phyloP scores from a whole-genome alignment of 2,888 invertebrate genomes.

The Aplocera efformata region DNA sequence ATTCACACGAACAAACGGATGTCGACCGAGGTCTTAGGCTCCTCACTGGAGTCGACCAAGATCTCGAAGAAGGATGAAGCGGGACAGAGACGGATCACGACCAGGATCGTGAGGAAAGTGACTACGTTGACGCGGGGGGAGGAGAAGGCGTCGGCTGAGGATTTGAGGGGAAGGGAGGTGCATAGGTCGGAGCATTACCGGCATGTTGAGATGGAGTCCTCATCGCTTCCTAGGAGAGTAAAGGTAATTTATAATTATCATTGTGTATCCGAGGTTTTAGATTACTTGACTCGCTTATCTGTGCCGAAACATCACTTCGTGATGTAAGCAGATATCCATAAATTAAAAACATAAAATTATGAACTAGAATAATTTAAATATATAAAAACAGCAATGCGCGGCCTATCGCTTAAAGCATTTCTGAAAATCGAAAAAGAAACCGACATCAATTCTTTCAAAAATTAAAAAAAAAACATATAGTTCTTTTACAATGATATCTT shows the following conservation, averaged over 20 bases:
- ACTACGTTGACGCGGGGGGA: slow-evolving; percentile 93
- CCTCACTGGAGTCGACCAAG: slow-evolving; percentile 91
- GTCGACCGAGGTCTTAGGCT: slow-evolving; percentile 91
- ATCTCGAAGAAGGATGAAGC: slow-evolving; percentile 89
- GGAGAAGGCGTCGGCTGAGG: slow-evolving; percentile 87
- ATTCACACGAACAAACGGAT: slow-evolving; percentile 90
- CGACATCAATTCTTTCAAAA: no score
- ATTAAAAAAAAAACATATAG: no score
- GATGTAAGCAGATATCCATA: no score
- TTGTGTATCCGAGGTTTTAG: no score
- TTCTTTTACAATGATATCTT: no score
- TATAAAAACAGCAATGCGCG: no score
- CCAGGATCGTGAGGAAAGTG: slow-evolving; percentile 92
- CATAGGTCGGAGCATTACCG: slow-evolving; percentile 81
- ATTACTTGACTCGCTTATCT: no score
- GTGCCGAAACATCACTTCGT: no score
- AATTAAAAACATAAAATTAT: no score
- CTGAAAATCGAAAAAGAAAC: no score
- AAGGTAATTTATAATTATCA: slow-evolving; percentile 83
- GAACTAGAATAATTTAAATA: no score
- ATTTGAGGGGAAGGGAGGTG: slow-evolving; percentile 82
- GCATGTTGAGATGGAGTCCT: slow-evolving; percentile 78
- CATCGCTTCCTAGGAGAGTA: slow-evolving; percentile 84
- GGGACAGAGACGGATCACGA: slow-evolving; percentile 90
- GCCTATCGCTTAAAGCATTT: no score